Evolutionary conservation across 2,797 vertebrate genomes (phyloP).

Genomic region (Anas flavirostris): DNA sequence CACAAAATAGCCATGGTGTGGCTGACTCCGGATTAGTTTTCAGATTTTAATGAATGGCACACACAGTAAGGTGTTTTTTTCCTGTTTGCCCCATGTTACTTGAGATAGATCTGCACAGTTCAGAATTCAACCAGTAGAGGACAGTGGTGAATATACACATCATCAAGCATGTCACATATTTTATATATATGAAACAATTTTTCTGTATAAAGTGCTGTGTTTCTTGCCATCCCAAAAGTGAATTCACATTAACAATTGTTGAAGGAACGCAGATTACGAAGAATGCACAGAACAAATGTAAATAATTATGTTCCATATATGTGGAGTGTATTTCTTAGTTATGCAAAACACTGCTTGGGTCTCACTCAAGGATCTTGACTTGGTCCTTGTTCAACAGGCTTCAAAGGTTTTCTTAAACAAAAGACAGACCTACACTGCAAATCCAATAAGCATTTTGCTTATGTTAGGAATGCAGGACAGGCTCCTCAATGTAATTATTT

Average conservation of each 20-base stretch:
- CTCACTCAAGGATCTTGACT: not conserved
- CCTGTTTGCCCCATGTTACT: not conserved
- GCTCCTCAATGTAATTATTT: slow-evolving; percentile 42
- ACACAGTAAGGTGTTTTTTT: not conserved
- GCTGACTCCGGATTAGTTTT: not conserved
- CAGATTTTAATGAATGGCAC: not conserved
- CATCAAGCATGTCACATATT: not conserved
- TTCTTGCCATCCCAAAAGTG: not conserved
- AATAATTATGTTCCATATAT: not conserved
- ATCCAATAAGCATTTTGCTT: slow-evolving; percentile 50
- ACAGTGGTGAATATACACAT: not conserved
- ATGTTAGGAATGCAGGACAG: slow-evolving; percentile 58
- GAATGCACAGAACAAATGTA: not conserved
- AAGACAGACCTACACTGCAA: slow-evolving; percentile 49
- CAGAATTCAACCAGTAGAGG: slow-evolving; percentile 28
- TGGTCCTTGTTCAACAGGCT: slow-evolving; percentile 1
- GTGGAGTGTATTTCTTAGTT: not conserved
- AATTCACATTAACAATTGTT: not conserved
- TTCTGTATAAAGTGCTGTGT: not conserved
- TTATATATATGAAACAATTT: not conserved
- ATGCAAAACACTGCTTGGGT: not conserved
- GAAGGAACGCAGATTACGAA: not conserved
- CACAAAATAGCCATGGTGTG: fast-evolving
- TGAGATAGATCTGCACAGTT: not conserved
- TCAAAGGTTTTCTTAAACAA: slow-evolving; percentile 56